Evolutionary conservation across 2,113 vertebrate species (phyloP), one percentile per base, ranked within the genome.

Genomic region (Tupaia chinensis): DNA sequence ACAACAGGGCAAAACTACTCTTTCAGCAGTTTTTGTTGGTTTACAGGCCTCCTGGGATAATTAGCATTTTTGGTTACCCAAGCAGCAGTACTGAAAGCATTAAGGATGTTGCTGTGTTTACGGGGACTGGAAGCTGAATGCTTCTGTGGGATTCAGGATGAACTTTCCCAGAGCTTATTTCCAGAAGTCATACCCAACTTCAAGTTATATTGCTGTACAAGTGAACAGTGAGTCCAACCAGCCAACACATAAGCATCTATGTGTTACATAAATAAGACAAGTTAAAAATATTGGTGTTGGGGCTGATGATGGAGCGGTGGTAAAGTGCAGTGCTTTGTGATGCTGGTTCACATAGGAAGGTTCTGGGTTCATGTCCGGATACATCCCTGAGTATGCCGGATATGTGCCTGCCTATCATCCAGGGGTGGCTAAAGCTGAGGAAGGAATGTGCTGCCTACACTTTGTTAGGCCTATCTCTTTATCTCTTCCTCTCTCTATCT

Each of bases 21-120:
- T 20, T 23, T 81, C 65, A 94, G 80, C 63, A 61, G 84, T 77
- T 94, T 82, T 27, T 86, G 74, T 61, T 79, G 66, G 56, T 79
- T 89, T 74, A 32, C 20, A 79, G 69, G 44, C 9, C 82, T 72
- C 58, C 86, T 91, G 68, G 76, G 93, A 69, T 92, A 54, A 87
- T 96, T 96, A 87, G 91, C 58, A 95, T 94, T 95, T 95, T 74
- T 12, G 23, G 70, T 82, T 93, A 32, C 93, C 87, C 22, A 79
- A 76, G 69, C 29, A 82, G 60, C 54, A 61, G 58, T n/a, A 10
- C 54, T 23, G 70, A 58, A 80, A 90, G 70, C 70, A 8, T 79
- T 27, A n/a, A 44, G 27, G 53, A 53, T 12, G 53, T 65, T 60
- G 60, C 63, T 84, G 12, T 79, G 32, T 58, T 1, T 17, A 0